phyloP scores from a whole-genome alignment of 2,888 invertebrate species.

The Fragum fragum region DNA sequence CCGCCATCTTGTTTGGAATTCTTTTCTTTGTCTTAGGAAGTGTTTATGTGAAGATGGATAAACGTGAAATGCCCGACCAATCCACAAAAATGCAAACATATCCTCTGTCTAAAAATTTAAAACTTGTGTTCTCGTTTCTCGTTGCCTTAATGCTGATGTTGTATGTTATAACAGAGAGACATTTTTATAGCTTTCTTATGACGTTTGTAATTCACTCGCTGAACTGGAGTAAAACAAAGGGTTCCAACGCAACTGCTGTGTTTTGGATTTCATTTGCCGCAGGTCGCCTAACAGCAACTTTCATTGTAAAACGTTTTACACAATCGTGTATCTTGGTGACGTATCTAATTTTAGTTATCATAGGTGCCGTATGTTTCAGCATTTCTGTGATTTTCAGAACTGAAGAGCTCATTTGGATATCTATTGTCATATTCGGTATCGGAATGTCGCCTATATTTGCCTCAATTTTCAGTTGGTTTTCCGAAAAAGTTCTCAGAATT shows the following conservation, averaged over 20 bases:
- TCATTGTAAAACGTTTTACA: slow-evolving; percentile 82
- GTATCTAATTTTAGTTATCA: slow-evolving; percentile 67
- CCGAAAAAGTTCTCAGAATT: slow-evolving; percentile 84
- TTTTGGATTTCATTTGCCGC: slow-evolving; percentile 87
- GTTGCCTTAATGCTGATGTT: slow-evolving; percentile 22
- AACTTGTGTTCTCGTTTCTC: slow-evolving; percentile 26
- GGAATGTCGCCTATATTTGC: slow-evolving; percentile 87
- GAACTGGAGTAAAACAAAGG: slow-evolving; percentile 81
- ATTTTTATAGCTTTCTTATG: slow-evolving; percentile 85
- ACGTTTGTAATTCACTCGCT: slow-evolving; percentile 84
- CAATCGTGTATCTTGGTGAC: slow-evolving; percentile 83
- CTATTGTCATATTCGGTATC: slow-evolving; percentile 83
- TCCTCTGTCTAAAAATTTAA: slow-evolving; percentile 19
- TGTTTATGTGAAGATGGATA: slow-evolving; percentile 34
- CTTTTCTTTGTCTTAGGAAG: slow-evolving; percentile 32
- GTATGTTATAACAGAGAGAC: slow-evolving; percentile 82
- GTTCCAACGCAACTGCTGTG: slow-evolving; percentile 83
- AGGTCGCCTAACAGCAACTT: slow-evolving; percentile 85
- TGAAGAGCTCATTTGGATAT: slow-evolving; percentile 79
- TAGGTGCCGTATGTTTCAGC: slow-evolving; percentile 60
- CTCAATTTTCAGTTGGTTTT: slow-evolving; percentile 86
- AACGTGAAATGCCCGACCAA: slow-evolving; percentile 9
- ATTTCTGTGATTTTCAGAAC: slow-evolving; percentile 50
- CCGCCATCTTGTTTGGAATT: slow-evolving; percentile 33
- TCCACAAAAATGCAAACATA: background rate